A percentile compares a stretch with the other conserved stretches of the same genome.
These are phyloP conservation scores for Henricia sp. DNA, from an alignment of 53 echinoderm and acorn worm genomes.

Conservation along the genomic window DNA sequence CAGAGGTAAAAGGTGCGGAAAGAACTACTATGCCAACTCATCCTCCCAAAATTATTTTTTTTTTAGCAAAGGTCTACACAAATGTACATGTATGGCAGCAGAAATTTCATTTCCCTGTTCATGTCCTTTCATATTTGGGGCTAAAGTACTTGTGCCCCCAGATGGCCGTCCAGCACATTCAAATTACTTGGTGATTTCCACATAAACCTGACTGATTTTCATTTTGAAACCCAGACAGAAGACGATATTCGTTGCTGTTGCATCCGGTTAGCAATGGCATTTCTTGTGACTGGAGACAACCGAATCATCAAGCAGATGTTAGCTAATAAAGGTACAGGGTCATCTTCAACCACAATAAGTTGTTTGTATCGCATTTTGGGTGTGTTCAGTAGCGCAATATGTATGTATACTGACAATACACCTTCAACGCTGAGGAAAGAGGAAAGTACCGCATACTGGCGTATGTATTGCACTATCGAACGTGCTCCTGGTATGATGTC, in stretches of 20 bases:
- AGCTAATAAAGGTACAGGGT: constrained; percentile 43
- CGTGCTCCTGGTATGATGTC: no score
- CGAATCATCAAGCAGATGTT: constrained; percentile 77
- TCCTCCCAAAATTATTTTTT: no score
- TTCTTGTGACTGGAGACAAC: constrained; percentile 74
- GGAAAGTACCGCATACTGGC: no score
- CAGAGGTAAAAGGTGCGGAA: no score
- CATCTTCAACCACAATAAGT: background rate
- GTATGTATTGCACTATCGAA: no score
- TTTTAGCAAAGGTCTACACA: background rate
- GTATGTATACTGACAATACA: no score
- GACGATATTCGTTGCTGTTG: constrained; percentile 81
- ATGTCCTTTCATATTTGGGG: no score
- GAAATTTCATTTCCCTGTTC: no score
- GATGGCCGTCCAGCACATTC: no score
- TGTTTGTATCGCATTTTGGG: background rate
- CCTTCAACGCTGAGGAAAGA: no score
- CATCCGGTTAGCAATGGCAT: constrained; percentile 77
- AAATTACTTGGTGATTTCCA: background rate
- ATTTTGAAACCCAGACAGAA: constrained; percentile 41
- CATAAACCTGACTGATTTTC: background rate
- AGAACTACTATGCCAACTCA: no score
- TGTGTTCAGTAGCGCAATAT: background rate
- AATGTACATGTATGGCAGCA: background rate
- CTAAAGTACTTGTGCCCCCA: no score